Conservation (phyloP, 2,888 invertebrate species). For the Sphaerophoria rueppellii region DNA sequence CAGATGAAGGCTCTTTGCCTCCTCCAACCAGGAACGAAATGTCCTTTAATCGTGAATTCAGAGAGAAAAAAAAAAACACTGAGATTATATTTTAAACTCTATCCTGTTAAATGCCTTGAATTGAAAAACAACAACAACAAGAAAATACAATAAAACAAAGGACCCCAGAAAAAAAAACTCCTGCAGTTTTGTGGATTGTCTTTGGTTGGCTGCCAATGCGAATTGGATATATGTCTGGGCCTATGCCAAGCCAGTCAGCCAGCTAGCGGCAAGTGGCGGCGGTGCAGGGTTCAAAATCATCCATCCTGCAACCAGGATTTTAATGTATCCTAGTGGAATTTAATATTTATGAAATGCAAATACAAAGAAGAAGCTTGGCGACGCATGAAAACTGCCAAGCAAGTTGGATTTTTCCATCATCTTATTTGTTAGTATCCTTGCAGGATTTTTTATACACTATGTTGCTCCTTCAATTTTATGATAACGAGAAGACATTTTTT, state of each 20-base stretch:
- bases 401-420: conserved; percentile 57
- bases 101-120: conserved; percentile 50
- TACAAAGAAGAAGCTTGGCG: conserved; percentile 69
- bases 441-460: conserved; percentile 7
- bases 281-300: background rate
- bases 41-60: conserved; percentile 60
- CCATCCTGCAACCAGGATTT: conserved; percentile 33
- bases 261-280: no score
- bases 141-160: background rate
- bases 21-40: conserved; percentile 20
- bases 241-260: conserved; percentile 52
- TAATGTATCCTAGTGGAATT: conserved; percentile 67
- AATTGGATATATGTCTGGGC: conserved; percentile 70
- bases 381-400: conserved; percentile 68
- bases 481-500: conserved; percentile 60
- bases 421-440: conserved; percentile 43
- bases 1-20: background rate
- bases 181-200: conserved; percentile 70
- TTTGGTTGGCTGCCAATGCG: conserved; percentile 72
- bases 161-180: background rate
- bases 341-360: conserved; percentile 74
- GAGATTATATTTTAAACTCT: conserved; percentile 36
- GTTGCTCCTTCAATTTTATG: conserved; percentile 63
- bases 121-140: background rate
- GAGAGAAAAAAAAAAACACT: conserved; percentile 30